phyloP scores from a whole-genome alignment of 1,140 invertebrate species.

The Stratiolaelaps scimitus region DNA sequence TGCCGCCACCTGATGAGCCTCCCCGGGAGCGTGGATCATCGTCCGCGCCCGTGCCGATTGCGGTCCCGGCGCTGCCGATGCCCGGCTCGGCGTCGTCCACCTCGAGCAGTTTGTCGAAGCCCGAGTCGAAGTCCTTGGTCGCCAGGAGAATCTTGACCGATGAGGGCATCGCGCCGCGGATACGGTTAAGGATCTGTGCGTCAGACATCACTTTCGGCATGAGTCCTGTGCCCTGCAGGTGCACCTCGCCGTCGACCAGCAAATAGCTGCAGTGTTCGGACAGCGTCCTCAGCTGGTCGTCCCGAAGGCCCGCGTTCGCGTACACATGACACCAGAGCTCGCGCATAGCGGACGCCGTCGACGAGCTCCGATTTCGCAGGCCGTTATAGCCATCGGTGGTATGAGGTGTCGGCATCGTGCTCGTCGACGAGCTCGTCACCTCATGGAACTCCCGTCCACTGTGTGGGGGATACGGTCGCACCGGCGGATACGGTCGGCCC shows the following conservation, averaged over 20 bases:
- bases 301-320: conserved; percentile 20
- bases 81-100: conserved; percentile 12
- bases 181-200: conserved; percentile 25
- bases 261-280: conserved; percentile 9
- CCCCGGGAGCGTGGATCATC: background rate
- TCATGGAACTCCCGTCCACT: too few species aligned
- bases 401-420: background rate
- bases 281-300: conserved; percentile 16
- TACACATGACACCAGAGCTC: conserved; percentile 26
- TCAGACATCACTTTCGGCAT: conserved; percentile 28
- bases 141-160: conserved; percentile 22
- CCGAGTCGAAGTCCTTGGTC: conserved; percentile 26
- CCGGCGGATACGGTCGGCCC: too few species aligned
- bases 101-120: conserved; percentile 25
- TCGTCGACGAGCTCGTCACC: too few species aligned
- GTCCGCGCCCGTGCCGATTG: background rate
- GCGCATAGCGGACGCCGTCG: background rate
- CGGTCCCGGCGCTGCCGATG: background rate
- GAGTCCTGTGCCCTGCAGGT: conserved; percentile 23
- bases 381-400: background rate
- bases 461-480: too few species aligned
- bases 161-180: conserved; percentile 23
- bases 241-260: conserved; percentile 16
- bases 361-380: background rate
- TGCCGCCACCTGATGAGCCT: too few species aligned